These are phyloP conservation scores for Phoebastria nigripes DNA, from an alignment of 2,797 vertebrate genomes.

Conservation along the genomic window DNA sequence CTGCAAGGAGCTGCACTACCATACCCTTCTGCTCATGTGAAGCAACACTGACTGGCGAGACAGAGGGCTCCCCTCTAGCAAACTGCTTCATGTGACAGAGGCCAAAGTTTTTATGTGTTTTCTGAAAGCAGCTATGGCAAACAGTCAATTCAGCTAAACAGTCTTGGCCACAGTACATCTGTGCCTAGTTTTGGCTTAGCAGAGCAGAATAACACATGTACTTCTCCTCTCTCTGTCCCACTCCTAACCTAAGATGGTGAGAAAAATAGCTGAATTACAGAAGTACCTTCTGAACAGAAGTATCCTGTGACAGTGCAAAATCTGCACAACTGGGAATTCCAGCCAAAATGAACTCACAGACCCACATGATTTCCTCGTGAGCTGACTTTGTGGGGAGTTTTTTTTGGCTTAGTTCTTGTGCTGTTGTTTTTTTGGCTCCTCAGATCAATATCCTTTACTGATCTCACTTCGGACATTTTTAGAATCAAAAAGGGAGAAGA, in stretches of 20 bases:
- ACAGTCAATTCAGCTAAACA: slow-evolving; percentile 32
- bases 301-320: slow-evolving; percentile 29
- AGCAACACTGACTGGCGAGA: background rate
- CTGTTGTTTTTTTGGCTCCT: background rate
- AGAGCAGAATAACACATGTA: slow-evolving; percentile 15
- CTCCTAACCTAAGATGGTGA: slow-evolving; percentile 4
- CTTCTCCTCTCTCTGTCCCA: slow-evolving; percentile 24
- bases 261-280: slow-evolving; percentile 52
- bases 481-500: background rate
- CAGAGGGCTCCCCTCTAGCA: background rate
- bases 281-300: slow-evolving; percentile 42
- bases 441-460: background rate
- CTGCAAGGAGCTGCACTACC: background rate
- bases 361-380: slow-evolving; percentile 14
- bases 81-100: background rate
- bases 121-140: slow-evolving; percentile 23
- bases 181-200: slow-evolving; percentile 50
- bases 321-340: slow-evolving; percentile 16
- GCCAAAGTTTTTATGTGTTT: background rate
- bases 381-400: background rate
- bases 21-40: background rate
- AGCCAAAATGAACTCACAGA: slow-evolving; percentile 16
- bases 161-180: background rate
- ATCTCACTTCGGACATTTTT: background rate
- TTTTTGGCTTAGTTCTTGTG: background rate